Percentiles rank a stretch among this genome's conserved stretches.
Evolutionary conservation across 2,888 invertebrate species (phyloP).

Genomic region (Brenthis ino): DNA sequence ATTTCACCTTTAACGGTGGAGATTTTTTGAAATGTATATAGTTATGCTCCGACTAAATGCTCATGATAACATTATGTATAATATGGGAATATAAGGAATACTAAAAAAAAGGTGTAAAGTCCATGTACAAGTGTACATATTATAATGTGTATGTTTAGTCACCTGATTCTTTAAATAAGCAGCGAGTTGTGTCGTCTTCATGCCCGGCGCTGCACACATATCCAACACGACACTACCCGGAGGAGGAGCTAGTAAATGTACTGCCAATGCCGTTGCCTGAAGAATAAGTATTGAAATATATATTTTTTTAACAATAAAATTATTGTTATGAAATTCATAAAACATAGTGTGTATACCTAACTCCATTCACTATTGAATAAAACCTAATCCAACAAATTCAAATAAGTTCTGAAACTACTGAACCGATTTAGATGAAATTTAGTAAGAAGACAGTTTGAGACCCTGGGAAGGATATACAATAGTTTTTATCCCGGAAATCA

Average conservation of each 20-base stretch:
- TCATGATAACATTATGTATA: background rate
- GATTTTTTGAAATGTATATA: no score
- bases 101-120: background rate
- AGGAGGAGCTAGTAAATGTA: constrained; percentile 88
- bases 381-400: no score
- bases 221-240: constrained; percentile 90
- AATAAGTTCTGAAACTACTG: no score
- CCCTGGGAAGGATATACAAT: no score
- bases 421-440: no score
- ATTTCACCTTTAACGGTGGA: background rate
- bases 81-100: background rate
- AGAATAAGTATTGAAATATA: background rate
- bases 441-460: no score
- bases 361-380: no score
- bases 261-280: constrained; percentile 96
- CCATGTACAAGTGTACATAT: no score
- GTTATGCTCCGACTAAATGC: background rate
- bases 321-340: background rate
- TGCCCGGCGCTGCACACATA: constrained; percentile 99
- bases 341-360: no score
- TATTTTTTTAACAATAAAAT: background rate
- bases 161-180: constrained; percentile 90
- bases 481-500: no score
- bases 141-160: constrained; percentile 18
- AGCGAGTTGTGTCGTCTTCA: constrained; percentile 96